Base-by-base conservation (phyloP, 2,888 invertebrate species). In the Diarsia mendica region DNA sequence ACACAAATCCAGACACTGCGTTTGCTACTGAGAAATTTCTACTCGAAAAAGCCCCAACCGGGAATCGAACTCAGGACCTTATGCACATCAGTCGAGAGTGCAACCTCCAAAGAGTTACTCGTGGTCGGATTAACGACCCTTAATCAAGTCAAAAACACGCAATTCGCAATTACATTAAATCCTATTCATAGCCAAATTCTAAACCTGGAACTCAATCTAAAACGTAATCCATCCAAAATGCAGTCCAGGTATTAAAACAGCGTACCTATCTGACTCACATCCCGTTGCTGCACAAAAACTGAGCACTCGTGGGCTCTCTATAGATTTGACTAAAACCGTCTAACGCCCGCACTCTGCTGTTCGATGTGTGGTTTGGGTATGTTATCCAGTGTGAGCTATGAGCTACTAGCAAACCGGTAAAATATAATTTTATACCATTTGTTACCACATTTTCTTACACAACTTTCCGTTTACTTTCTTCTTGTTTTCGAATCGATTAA, bases 241-340 rank as follows among this genome's bases (percentile, higher is more conserved):
- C 23, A 55, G 13, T 49, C 11, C 58, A 44, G 60, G 23, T 73
- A 67, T 49, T 49, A 39, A 67, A 73, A 46, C 9, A 18, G 18
- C 39, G 15, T 74, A 72, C 28, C 15, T 74, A 72, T 48, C 75
- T 23, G 48, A 4, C 3, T 23, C 11, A 20, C 39, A 67, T 44
- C 63, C 60, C 44, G 67, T 66, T 67, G 18, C 9, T 39, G 23
- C 63, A 68, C 76, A 86, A 86, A 86, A 86, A 86, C 80, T 76
- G 48, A 23, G 67, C 63, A 49, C 49, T 66, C 61, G 68, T 64
- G 72, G 78, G 75, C 72, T 81, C 80, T 76, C 65, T 23, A 67
- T 75, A 78, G 79, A 85, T 87, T 85, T 84, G 82, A 72, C 74
- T 82, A 82, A 80, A 79, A 75, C 78, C 74, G 10, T 77, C 72